Conservation (phyloP, 2,113 vertebrate species). For the Microtus pennsylvanicus region DNA sequence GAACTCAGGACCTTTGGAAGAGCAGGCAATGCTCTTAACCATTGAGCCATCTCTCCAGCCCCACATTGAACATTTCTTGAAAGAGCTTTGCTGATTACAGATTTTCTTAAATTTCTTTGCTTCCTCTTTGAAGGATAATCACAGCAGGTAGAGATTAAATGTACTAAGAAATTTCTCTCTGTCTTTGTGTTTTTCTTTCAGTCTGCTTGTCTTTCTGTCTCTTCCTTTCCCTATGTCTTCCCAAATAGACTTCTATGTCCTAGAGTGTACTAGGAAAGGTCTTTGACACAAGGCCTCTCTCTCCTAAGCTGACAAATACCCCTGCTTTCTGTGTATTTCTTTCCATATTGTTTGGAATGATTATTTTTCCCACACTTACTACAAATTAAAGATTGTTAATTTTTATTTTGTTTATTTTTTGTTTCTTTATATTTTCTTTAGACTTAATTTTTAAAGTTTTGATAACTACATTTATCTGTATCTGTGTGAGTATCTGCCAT, state of each 20-base stretch:
- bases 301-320: background rate
- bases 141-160: background rate
- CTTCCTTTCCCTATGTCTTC: background rate
- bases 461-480: background rate
- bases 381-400: background rate
- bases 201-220: background rate
- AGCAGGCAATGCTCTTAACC: too few species aligned
- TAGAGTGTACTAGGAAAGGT: background rate
- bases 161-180: background rate
- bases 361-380: background rate
- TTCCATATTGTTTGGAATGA: background rate
- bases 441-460: background rate
- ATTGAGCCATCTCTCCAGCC: too few species aligned
- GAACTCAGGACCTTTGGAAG: too few species aligned
- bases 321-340: background rate
- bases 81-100: background rate
- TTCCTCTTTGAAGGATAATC: background rate
- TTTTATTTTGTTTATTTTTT: background rate
- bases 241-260: background rate
- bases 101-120: background rate
- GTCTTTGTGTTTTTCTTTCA: background rate
- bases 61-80: too few species aligned
- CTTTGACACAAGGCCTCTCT: background rate
- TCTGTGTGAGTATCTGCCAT: background rate
- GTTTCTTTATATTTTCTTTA: background rate